Base-by-base conservation (phyloP, 2,888 invertebrate species). In the Standfussiana lucernea region DNA sequence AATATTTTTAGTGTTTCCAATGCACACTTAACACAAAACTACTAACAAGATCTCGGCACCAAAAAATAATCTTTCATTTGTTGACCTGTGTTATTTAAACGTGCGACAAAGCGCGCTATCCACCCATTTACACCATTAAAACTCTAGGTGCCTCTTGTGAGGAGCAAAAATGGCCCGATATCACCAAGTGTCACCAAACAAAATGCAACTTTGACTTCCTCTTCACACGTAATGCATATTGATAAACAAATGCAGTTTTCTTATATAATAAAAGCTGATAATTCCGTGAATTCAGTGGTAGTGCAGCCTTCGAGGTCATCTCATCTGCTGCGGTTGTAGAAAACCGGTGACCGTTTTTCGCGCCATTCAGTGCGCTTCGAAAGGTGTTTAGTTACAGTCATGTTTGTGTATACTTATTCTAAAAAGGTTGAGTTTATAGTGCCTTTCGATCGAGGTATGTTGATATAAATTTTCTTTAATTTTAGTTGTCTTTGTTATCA, bases 331-430 rank as follows among this genome's bases (percentile, higher is more conserved):
- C 24, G 47, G 28, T 21, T 18, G 28, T 64, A 15, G 62, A 75
- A 67, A 80, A 67, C 56, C 42, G 62, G 62, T 37, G 71, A 37
- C 13, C 2, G 45, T 8, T 77, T 80, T 80, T 80, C 35, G 70
- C 66, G 56, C 37, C 37, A 72, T 53, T 72, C 67, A 81, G 77
- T 76, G 76, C 56, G 62, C 42, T 68, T 77, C 59, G n/a, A 53
- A 10, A 50, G 28, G 68, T 67, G 71, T 76, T 50, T 35, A 56
- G 67, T 80, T 68, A 47, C 75, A 76, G 76, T 67, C 71, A 66
- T 75, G 76, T 80, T 59, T 61, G 80, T 70, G 65, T 18, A 59
- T 45, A 0, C 47, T 59, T 11, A 45, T 24, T 42, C 15, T 37
- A 45, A 42, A 53, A 69, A 40, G 70, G 8, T 53, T 18, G 2